Base-by-base conservation (phyloP, 1,140 invertebrate genomes). In the Aethina tumida region DNA sequence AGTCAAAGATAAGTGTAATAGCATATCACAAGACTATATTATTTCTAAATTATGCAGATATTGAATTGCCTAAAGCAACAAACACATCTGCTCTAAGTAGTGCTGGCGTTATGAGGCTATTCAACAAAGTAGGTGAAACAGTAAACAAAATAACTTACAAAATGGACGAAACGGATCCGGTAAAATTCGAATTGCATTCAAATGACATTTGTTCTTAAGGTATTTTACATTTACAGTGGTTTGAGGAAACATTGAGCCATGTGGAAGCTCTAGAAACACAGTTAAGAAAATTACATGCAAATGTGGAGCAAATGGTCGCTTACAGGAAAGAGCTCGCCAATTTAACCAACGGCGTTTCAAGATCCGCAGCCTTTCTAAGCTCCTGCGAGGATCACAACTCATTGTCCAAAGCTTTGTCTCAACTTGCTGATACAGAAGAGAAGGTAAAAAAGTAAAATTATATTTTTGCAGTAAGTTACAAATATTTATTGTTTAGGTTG, bases 91-190 rank as follows among this genome's bases (percentile, higher is more conserved):
- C 95, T 1, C 69, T 99, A 3, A 96, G 91, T 65, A 86, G 94
- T 30, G 94, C 93, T 39, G 93, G 93, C 8, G 85, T 99, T 14
- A 77, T 96, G 67, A 74, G 92, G 41, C 71, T 99, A 0, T 93
- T 99, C 55, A 96, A 91, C 58, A 91, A 90, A 74, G 83, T 99
- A 35, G 93, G 93, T 14, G 94, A 97, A 65, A 95, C 92, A 29
- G 91, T 99, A 27, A 96, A 92, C 58, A 99, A 99, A 68, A 97
- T 99, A 39, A 94, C 95, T 3, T 97, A 93, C 64, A 94, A 92
- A 68, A 99, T 99, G 94, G 95, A 98, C 60, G 96, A 99, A 70
- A 89, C 81, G 53, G 96, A 99, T 73, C 81, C 87, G 44, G 92
- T 97, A 69, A 79, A n/a, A n/a, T n/a, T n/a, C n/a, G n/a, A n/a